Base-by-base conservation (phyloP, 1,140 invertebrate genomes). In the Drosophila ohnishii region DNA sequence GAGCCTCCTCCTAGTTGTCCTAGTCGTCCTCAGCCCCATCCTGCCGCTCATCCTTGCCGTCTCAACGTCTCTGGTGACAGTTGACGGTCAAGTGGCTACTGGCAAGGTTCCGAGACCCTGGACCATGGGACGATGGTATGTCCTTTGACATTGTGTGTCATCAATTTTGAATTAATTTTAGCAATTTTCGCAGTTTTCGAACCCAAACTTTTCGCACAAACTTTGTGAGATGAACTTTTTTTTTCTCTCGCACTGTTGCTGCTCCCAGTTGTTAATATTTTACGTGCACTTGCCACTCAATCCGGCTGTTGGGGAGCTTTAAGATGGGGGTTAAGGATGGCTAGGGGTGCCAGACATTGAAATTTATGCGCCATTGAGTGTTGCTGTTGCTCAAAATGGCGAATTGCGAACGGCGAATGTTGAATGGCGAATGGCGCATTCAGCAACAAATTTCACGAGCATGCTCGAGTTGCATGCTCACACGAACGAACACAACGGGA, bases 131-230 rank as follows among this genome's bases (percentile, higher is more conserved):
- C 42, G 42, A 50, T 32, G 48, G 32, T 40, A 69, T 63, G 74
- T 74, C 75, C 79, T 86, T 87, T 87, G 83, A 83, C 84, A 87
- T 73, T 75, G 79, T 77, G 72, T 85, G 72, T 86, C 82, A 85
- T 85, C 81, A 85, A 85, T 85, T 85, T 86, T 61, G 66, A 87
- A 87, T 86, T 86, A 79, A 87, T 87, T 87, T 79, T 59, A 73
- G 79, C 79, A 62, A 86, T 86, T 86, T 87, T 82, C 66, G 62
- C 66, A 76, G 64, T 72, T 82, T 83, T 60, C 62, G 42, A 71
- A 34, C 28, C 37, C 25, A 77, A 81, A 85, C 53, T 72, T 82
- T 75, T 81, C 32, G 34, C 56, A 32, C 32, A 69, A 76, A 75
- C 62, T 77, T 77, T 79, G 35, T 25, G 44, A 56, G 37, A 63